Evolutionary conservation across 2,888 invertebrate species (phyloP).

Genomic region (Amblyjoppa proteus): DNA sequence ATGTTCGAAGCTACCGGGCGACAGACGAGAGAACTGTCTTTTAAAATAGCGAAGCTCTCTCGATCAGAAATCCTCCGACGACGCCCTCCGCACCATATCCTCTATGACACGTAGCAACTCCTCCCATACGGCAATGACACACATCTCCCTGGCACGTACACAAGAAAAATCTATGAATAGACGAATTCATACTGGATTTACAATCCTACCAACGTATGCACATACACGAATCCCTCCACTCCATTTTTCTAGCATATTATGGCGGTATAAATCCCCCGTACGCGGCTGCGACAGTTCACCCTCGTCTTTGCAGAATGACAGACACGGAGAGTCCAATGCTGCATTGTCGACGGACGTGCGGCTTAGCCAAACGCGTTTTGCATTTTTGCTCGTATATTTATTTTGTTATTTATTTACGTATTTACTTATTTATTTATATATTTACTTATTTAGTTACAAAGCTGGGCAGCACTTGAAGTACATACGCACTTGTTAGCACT

Average conservation of each 20-base stretch:
- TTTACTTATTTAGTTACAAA: no score
- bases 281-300: not conserved
- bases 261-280: conserved; percentile 2
- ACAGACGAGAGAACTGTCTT: conserved; percentile 18
- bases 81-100: not conserved
- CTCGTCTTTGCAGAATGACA: not conserved
- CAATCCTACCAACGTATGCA: conserved; percentile 31
- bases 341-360: not conserved
- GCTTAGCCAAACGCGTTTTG: not conserved
- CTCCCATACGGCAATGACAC: not conserved
- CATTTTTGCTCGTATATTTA: not conserved
- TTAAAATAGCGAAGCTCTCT: conserved; percentile 14
- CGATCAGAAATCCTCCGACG: conserved; percentile 1
- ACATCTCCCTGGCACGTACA: conserved; percentile 30
- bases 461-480: no score
- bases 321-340: conserved; percentile 2
- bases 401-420: not conserved
- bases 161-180: conserved; percentile 45
- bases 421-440: no score
- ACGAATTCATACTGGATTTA: conserved; percentile 41
- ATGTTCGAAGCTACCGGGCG: conserved; percentile 6
- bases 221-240: not conserved
- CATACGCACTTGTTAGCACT: no score
- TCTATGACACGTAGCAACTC: no score
- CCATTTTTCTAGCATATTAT: not conserved